Conservation (phyloP, 2,888 invertebrate genomes). For the Timema cristinae region DNA sequence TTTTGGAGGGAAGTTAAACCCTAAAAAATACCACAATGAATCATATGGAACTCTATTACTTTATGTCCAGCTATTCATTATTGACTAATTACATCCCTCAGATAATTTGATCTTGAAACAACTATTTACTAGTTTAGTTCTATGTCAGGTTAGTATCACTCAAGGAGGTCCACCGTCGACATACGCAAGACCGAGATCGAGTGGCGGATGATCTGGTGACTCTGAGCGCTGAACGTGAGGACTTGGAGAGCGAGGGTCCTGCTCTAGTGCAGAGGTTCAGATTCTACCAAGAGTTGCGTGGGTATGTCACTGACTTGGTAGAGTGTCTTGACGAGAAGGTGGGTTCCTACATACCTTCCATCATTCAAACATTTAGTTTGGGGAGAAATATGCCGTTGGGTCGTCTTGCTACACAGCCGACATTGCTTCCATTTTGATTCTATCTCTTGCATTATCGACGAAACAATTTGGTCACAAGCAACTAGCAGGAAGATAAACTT, state of each 20-base stretch:
- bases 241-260: constrained; percentile 55
- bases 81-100: too few relatives aligned
- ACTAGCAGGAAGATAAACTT: too few relatives aligned
- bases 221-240: constrained; percentile 45
- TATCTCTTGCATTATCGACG: too few relatives aligned
- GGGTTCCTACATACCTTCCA: constrained; percentile 43
- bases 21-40: too few relatives aligned
- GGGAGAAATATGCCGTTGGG: neutral
- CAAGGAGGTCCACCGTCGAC: constrained; percentile 54
- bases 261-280: constrained; percentile 76
- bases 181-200: constrained; percentile 51
- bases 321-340: constrained; percentile 98
- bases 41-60: too few relatives aligned
- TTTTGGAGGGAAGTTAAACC: too few relatives aligned
- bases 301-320: constrained; percentile 92
- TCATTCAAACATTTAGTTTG: neutral
- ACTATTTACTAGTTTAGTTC: too few relatives aligned
- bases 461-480: too few relatives aligned
- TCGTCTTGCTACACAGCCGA: neutral
- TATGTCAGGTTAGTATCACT: constrained; percentile 52
- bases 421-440: too few relatives aligned
- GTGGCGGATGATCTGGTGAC: constrained; percentile 47
- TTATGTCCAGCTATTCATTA: too few relatives aligned
- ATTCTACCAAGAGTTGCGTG: constrained; percentile 93
- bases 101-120: too few relatives aligned